Evolutionary conservation across 2,888 invertebrate genomes (phyloP), one percentile per base, ranked within the genome.

Genomic region (Plagiodera versicolora): DNA sequence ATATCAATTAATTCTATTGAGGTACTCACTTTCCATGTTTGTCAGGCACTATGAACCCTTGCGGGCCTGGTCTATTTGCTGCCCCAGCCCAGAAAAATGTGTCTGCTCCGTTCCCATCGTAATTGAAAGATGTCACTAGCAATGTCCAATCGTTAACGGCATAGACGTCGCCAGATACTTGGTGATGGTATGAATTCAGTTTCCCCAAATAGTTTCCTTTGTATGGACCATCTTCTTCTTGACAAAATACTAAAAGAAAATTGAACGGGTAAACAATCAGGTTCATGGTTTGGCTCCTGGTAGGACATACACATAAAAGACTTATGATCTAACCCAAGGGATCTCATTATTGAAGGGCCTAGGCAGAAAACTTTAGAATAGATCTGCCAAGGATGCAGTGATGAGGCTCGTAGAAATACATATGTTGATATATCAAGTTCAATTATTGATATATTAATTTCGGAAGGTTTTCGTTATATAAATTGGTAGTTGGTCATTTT

Each of bases 1-100:
- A n/a, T n/a, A n/a, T n/a, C n/a, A n/a, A n/a, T n/a, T n/a, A n/a
- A n/a, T n/a, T n/a, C 24, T 6, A 6, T 5, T 24, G 24, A 3
- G 24, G 8, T 56, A 80, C 87, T 81, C 71, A 94, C 94, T 89
- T 91, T 78, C 92, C 92, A 78, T 87, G 86, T 78, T 94, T 90
- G 74, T 95, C 92, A 0, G 95, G 92, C 47, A 95, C 90, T 58
- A 95, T 94, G 77, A 95, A 95, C 5, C 95, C 95, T 77, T 94
- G 91, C 0, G 93, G 93, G 0, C 94, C 94, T 0, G 95, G 94
- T 17, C 94, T 83, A 72, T 90, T 91, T 0, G 91, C 84, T 30
- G 92, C 89, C n/a, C 95, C 95, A 0, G 94, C 91, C 94, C 94
- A 95, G 80, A 95, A 95, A 81, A 93, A 95, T 1, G 95, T 91